Evolutionary conservation across 1,140 invertebrate species (phyloP), one percentile per base, ranked within the genome.

Genomic region (Bombus picipes): DNA sequence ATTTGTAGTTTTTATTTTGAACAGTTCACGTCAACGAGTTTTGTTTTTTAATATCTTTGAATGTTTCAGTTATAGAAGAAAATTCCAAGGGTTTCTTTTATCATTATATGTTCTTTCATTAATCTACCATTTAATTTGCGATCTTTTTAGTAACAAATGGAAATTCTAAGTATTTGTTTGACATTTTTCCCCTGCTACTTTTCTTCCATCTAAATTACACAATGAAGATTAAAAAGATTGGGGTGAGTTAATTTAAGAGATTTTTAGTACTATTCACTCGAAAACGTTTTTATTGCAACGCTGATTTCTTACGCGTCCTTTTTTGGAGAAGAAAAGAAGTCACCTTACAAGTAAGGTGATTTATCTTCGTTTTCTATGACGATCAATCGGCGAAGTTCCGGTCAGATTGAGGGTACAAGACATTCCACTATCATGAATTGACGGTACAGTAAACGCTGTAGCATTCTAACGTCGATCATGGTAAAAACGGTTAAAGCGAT

Each of bases 341-440:
- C 66, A 68, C 18, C 34, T 22, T 37, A 10, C 18, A 37, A 68
- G 66, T 34, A 25, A 37, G 66, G 66, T 37, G 22, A 68, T 68
- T 68, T 68, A 68, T 68, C 66, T 68, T 68, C 66, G 66, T 68
- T 34, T 68, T 9, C 34, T 18, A 37, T 37, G 8, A 9, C 66
- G 66, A 68, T 68, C 66, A 68, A 68, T 68, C 66, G 34, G 4
- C 34, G 34, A 68, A 68, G 66, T 68, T 68, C 22, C 66, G 66
- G 66, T 37, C 32, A 37, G 34, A 68, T 68, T 12, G 66, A 68
- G 66, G 34, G 34, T 68, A 68, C 66, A 68, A 68, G 34, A 22
- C 66, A 68, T 37, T 68, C 66, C 34, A 68, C 66, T 68, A 68
- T 37, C 66, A 25, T 68, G 66, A 68, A 68, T 25, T 25, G 66